Base-by-base conservation (phyloP, 2,888 invertebrate genomes). In the Mythimna vitellina region DNA sequence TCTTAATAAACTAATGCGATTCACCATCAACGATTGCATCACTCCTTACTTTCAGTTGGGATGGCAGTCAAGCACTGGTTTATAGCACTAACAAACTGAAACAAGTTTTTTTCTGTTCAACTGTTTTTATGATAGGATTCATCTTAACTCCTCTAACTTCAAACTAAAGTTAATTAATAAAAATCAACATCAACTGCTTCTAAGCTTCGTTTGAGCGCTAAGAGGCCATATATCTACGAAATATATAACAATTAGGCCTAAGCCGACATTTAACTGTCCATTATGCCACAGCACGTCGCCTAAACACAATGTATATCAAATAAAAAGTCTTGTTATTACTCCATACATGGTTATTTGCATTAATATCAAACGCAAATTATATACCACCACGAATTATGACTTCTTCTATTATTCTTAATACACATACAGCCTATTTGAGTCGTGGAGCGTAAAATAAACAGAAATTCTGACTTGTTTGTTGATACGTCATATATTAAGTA, bases 361-460 rank as follows among this genome's bases (percentile, higher is more conserved):
- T 80, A 83, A 84, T 82, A 76, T 76, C 76, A 70, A 78, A 77
- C 83, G 83, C 85, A 85, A 86, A 88, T 87, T 86, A 86, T 81
- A 87, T 76, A 77, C 63, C 65, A 70, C 73, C 71, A 73, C 67
- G 64, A 73, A 83, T 63, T 61, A 83, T 83, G 60, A 79, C 68
- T 73, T 69, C 72, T 76, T 68, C 73, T 82, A 86, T 85, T 86
- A 88, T 84, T 86, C 84, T 83, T 86, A 86, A 88, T 78, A 83
- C 70, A 64, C 80, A 74, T 80, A 74, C 75, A 81, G 74, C 79
- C 84, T 81, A 80, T 77, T 86, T 88, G 83, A 75, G 80, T 86
- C 79, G 68, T 80, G 81, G 82, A 90, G 87, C 90, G 89, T 90
- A 91, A 89, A 91, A 89, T 91, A 90, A 90, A 92, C 89, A 90